Percentiles rank a stretch among this genome's conserved stretches.
These are phyloP conservation scores for Oplegnathus fasciatus DNA, from an alignment of 2,113 vertebrate species.

Conservation along the genomic window DNA sequence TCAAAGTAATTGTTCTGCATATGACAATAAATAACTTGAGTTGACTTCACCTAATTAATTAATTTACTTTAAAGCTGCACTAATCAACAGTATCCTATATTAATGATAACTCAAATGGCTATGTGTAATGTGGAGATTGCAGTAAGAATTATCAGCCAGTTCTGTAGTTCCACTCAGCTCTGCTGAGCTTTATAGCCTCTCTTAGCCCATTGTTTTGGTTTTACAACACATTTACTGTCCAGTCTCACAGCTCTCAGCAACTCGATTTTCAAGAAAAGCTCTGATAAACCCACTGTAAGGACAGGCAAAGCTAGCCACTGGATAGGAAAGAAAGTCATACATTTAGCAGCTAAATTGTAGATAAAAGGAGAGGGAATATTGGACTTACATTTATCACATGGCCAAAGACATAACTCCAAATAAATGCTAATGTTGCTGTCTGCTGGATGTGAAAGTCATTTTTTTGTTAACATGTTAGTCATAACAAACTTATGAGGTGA, in stretches of 20 bases:
- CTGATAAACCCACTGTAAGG: no score
- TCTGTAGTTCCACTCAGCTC: background rate
- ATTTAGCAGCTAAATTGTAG: background rate
- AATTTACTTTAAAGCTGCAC: background rate
- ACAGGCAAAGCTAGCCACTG: background rate
- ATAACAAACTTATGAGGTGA: no score
- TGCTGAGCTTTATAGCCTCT: background rate
- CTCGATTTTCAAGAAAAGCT: no score
- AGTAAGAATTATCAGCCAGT: background rate
- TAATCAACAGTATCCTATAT: background rate
- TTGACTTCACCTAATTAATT: background rate
- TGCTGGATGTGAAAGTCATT: no score
- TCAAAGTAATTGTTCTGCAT: no score
- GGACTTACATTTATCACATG: no score
- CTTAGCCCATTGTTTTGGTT: background rate
- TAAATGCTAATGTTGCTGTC: no score
- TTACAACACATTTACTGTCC: no score
- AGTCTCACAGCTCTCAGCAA: background rate
- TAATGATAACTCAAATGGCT: background rate
- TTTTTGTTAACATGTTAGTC: no score
- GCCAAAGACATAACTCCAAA: no score
- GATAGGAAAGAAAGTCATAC: background rate
- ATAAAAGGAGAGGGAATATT: background rate
- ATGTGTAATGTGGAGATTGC: background rate
- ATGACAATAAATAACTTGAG: no score